phyloP scores from a whole-genome alignment of 53 echinoderm and acorn worm species.

The Echinarachnius parma region DNA sequence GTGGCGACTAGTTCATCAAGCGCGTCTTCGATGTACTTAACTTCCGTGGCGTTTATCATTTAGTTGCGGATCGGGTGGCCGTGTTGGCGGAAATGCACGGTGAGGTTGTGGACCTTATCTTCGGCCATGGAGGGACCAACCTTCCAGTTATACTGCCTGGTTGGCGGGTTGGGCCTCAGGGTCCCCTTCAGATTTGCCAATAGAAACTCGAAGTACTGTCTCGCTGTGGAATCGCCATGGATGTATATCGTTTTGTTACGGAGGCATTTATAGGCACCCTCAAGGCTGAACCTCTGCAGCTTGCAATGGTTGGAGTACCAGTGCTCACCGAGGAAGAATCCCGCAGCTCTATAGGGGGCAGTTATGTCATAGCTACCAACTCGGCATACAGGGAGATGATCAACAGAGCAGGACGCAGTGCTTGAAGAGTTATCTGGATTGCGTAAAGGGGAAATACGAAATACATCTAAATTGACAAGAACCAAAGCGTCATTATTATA shows the following conservation, averaged over 20 bases:
- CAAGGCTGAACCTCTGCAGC: slow-evolving; percentile 18
- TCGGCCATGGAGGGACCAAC: slow-evolving; percentile 56
- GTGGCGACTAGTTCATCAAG: slow-evolving; percentile 46
- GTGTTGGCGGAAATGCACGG: slow-evolving; percentile 62
- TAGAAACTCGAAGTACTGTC: slow-evolving; percentile 72
- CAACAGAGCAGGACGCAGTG: too few species aligned
- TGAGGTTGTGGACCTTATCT: slow-evolving; percentile 51
- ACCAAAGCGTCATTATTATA: too few species aligned
- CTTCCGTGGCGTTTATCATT: slow-evolving; percentile 52
- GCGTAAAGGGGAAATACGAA: too few species aligned
- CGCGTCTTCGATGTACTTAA: slow-evolving; percentile 52
- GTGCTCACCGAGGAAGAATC: slow-evolving; percentile 38
- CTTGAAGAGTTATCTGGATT: too few species aligned
- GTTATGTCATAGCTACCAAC: too few species aligned
- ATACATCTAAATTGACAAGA: too few species aligned
- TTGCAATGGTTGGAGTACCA: slow-evolving; percentile 65
- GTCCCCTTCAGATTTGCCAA: slow-evolving; percentile 14
- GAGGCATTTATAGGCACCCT: slow-evolving; percentile 46
- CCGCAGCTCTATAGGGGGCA: too few species aligned
- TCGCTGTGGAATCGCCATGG: slow-evolving; percentile 69
- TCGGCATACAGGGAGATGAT: too few species aligned
- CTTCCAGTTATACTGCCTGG: slow-evolving; percentile 43
- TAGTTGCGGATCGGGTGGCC: slow-evolving; percentile 67
- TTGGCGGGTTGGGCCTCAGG: slow-evolving; percentile 19
- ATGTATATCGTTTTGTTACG: slow-evolving; percentile 58